Percentiles rank a stretch among this genome's conserved stretches.
Evolutionary conservation across 2,888 invertebrate species (phyloP).

Genomic region (Leptinotarsa tumamoca): DNA sequence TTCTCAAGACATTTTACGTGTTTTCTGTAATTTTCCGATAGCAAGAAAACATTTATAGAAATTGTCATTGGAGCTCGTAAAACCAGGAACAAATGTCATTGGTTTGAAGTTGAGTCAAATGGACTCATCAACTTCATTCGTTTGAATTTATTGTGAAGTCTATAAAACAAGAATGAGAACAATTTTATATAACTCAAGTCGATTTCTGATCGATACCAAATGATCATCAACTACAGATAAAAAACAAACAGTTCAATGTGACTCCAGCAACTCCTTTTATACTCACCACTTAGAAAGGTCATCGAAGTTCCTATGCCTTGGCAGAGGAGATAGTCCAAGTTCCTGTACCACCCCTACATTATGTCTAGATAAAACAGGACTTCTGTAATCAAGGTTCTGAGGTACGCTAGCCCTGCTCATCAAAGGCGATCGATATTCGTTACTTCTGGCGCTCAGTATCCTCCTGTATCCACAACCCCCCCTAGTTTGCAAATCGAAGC

Average conservation of each 20-base stretch:
- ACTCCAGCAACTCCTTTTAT: neutral
- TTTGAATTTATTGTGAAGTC: too few species aligned
- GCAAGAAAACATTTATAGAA: too few species aligned
- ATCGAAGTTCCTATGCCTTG: constrained; percentile 56
- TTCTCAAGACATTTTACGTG: too few species aligned
- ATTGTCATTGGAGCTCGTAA: too few species aligned
- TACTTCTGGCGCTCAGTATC: constrained; percentile 59
- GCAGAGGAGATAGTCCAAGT: constrained; percentile 54
- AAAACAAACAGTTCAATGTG: neutral
- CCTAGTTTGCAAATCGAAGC: constrained; percentile 60
- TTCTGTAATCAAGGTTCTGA: constrained; percentile 34
- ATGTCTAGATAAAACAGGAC: constrained; percentile 30
- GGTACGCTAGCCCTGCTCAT: constrained; percentile 40
- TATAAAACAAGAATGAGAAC: too few species aligned
- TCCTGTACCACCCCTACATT: constrained; percentile 43
- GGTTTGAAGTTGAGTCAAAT: too few species aligned
- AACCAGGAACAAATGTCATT: too few species aligned
- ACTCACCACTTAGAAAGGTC: constrained; percentile 45
- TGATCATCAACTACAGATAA: too few species aligned
- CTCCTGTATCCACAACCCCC: constrained; percentile 60
- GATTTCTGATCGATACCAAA: too few species aligned
- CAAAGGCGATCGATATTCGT: constrained; percentile 55
- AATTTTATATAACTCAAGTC: too few species aligned
- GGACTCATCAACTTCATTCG: too few species aligned
- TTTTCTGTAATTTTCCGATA: too few species aligned